Evolutionary conservation across 2,888 invertebrate genomes (phyloP).

Genomic region (Erynnis tages): DNA sequence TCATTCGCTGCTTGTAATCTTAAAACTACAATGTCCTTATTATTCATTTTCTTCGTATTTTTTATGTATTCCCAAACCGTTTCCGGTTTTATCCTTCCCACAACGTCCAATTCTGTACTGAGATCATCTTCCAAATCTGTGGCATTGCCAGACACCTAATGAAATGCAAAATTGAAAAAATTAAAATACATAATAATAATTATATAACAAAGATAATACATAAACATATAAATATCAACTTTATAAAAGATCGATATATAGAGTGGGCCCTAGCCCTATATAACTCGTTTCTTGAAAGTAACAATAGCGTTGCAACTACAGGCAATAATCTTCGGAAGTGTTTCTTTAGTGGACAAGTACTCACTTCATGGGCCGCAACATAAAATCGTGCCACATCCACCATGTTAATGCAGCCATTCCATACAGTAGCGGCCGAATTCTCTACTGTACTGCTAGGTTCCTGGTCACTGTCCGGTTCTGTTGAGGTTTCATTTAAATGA

Average conservation of each 20-base stretch:
- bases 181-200: background rate
- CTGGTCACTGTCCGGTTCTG: conserved; percentile 86
- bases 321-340: too few relatives aligned
- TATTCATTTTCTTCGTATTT: conserved; percentile 93
- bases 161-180: background rate
- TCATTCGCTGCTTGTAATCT: conserved; percentile 90
- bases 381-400: conserved; percentile 94
- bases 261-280: too few relatives aligned
- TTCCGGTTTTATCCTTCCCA: conserved; percentile 94
- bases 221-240: too few relatives aligned
- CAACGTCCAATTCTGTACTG: conserved; percentile 90
- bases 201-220: too few relatives aligned
- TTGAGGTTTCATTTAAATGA: background rate
- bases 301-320: background rate
- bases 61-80: conserved; percentile 96
- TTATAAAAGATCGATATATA: too few relatives aligned
- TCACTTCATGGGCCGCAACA: conserved; percentile 89
- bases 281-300: too few relatives aligned
- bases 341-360: background rate
- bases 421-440: conserved; percentile 78
- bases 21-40: conserved; percentile 93
- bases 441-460: conserved; percentile 91
- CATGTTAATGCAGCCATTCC: conserved; percentile 95
- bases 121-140: conserved; percentile 87
- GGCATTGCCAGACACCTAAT: conserved; percentile 83